Evolutionary conservation across 2,797 vertebrate species (phyloP).

Genomic region (Tauraco hartlaubi): DNA sequence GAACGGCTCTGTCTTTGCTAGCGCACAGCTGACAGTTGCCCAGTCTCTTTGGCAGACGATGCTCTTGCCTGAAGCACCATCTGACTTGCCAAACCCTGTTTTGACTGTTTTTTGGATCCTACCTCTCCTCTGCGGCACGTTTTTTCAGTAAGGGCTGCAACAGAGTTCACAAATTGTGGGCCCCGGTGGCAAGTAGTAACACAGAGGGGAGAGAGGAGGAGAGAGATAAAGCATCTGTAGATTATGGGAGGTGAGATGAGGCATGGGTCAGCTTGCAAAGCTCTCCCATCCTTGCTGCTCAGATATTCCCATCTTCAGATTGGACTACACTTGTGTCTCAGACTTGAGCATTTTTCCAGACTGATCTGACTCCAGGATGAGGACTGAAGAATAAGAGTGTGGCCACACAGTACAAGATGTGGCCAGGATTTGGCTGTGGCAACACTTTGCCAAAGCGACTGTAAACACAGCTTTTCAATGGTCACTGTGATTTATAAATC

Average conservation of each 20-base stretch:
- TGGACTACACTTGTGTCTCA: not conserved
- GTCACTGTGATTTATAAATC: conserved; percentile 62
- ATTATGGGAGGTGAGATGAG: not conserved
- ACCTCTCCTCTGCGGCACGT: not conserved
- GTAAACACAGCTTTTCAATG: conserved; percentile 57
- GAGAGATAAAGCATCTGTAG: not conserved
- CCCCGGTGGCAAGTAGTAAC: not conserved
- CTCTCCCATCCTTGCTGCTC: not conserved
- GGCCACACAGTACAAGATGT: not conserved
- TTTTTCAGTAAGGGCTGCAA: not conserved
- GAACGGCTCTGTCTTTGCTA: accelerated
- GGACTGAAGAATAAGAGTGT: not conserved
- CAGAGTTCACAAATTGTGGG: not conserved
- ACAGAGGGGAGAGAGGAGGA: not conserved
- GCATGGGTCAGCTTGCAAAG: not conserved
- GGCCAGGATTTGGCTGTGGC: not conserved
- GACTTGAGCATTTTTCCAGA: not conserved
- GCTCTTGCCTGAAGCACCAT: not conserved
- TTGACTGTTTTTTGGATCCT: not conserved
- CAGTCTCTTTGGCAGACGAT: not conserved
- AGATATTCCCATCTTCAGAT: not conserved
- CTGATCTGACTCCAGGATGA: not conserved
- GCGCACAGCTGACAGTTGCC: not conserved
- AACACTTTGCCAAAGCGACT: not conserved
- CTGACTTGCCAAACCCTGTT: not conserved